Conservation (phyloP, 2,888 invertebrate genomes). For the Hylaea fasciaria region DNA sequence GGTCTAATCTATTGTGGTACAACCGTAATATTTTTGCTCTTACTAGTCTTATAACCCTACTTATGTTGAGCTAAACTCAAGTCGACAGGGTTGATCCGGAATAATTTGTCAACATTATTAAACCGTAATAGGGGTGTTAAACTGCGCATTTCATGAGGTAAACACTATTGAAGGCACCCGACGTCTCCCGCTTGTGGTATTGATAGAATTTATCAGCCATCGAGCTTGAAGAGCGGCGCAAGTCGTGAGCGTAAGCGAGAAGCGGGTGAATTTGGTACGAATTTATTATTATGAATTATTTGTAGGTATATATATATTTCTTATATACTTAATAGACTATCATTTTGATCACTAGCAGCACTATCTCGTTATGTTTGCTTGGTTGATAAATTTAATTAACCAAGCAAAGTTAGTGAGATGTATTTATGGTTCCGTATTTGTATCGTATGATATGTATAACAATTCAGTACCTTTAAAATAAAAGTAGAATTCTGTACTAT, state of each 20-base stretch:
- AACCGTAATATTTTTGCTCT: background rate
- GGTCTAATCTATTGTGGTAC: no score
- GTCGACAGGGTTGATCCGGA: conserved; percentile 27
- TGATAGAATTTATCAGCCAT: conserved; percentile 83
- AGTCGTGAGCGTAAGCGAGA: conserved; percentile 44
- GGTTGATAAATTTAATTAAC: no score
- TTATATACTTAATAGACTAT: no score
- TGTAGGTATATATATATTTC: no score
- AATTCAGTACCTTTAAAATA: no score
- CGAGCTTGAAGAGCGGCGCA: conserved; percentile 50
- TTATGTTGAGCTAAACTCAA: conserved; percentile 12
- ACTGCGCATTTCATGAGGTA: conserved; percentile 69
- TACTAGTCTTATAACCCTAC: conserved; percentile 6
- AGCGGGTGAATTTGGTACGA: background rate
- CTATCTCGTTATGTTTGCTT: no score
- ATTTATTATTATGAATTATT: background rate
- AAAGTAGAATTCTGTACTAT: no score
- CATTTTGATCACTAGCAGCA: no score
- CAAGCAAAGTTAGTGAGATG: no score
- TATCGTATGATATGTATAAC: no score
- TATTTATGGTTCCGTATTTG: no score
- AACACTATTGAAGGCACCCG: conserved; percentile 78
- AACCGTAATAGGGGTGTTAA: conserved; percentile 60
- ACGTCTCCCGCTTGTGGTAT: conserved; percentile 76
- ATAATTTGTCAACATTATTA: conserved; percentile 44